Evolutionary conservation across 92 coral and sea anemone genomes (phyloP).

Genomic region (Palythoa grandis): DNA sequence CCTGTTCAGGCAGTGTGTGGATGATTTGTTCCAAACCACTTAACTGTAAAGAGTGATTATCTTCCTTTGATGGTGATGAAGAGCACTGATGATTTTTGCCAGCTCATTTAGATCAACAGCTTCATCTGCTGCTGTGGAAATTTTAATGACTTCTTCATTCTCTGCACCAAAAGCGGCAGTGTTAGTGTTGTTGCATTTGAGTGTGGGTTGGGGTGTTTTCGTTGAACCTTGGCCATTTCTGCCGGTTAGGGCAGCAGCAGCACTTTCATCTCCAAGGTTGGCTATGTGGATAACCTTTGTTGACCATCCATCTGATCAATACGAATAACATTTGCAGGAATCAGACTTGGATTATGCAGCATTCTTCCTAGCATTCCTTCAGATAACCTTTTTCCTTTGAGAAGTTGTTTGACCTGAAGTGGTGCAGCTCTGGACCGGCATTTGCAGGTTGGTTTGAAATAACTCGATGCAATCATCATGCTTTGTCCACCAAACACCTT

Average conservation of each 20-base stretch:
- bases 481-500: constrained; percentile 49
- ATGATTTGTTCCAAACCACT: constrained; percentile 17
- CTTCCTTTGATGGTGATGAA: constrained; percentile 3
- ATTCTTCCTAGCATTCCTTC: constrained; percentile 51
- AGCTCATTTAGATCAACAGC: constrained; percentile 1
- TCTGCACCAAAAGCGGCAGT: neutral
- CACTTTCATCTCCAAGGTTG: neutral
- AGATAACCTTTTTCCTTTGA: constrained; percentile 43
- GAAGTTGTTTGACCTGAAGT: constrained; percentile 48
- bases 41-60: neutral
- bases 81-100: neutral
- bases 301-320: constrained; percentile 48
- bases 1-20: neutral
- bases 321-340: constrained; percentile 50
- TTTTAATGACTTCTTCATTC: neutral
- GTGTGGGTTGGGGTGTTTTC: neutral
- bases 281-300: constrained; percentile 28
- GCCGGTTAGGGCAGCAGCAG: neutral
- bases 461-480: constrained; percentile 49
- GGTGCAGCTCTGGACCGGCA: constrained; percentile 41
- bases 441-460: constrained; percentile 34
- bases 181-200: neutral
- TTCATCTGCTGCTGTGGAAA: constrained; percentile 22
- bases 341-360: constrained; percentile 6
- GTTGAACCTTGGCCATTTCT: neutral